These are phyloP conservation scores for Phocides pigmalion DNA, from an alignment of 1,140 invertebrate genomes.

Conservation along the genomic window DNA sequence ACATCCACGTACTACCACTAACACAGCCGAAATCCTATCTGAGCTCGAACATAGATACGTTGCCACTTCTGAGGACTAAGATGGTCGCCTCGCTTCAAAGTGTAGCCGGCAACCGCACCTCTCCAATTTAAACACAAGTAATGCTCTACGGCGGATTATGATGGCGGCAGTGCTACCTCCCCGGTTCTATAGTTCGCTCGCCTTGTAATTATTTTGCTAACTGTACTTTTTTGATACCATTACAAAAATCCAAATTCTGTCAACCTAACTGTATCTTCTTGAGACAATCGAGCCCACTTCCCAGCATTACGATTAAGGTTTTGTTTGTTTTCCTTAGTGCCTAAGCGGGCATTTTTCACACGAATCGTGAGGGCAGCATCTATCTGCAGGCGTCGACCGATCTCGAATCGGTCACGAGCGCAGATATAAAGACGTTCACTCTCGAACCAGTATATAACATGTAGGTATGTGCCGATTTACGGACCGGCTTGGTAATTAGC, in stretches of 20 bases:
- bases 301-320: constrained; percentile 16
- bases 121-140: no score
- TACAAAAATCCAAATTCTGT: background rate
- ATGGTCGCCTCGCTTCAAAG: no score
- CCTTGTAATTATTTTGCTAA: no score
- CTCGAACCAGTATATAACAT: background rate
- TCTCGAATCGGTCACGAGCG: constrained; percentile 25
- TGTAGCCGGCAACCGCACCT: no score
- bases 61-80: no score
- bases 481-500: constrained; percentile 29
- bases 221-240: no score
- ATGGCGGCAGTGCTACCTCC: no score
- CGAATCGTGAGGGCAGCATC: constrained; percentile 24
- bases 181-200: no score
- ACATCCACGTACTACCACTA: no score
- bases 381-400: constrained; percentile 24
- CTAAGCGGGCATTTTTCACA: constrained; percentile 29
- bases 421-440: constrained; percentile 27
- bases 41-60: no score
- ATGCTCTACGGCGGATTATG: no score
- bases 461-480: background rate
- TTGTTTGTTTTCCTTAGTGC: constrained; percentile 19
- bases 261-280: constrained; percentile 1
- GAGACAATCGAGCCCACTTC: constrained; percentile 20
- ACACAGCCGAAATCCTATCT: no score